These are phyloP conservation scores for Cryptoblepharus egeriae DNA, from an alignment of 2,797 vertebrate genomes.

Conservation along the genomic window DNA sequence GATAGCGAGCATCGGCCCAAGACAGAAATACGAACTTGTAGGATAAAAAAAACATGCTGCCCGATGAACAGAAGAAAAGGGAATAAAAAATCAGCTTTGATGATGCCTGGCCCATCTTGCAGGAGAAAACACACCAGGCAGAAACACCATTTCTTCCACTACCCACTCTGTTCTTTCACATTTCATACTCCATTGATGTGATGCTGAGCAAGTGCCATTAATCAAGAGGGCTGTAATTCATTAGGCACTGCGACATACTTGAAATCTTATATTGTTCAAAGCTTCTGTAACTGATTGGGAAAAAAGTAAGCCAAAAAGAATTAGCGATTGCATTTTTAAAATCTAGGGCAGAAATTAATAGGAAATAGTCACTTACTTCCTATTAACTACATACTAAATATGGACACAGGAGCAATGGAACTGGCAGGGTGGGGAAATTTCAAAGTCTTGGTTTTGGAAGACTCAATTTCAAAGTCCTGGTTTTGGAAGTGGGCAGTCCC, in stretches of 20 bases:
- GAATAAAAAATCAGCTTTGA: conserved; percentile 35
- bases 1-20: conserved; percentile 24
- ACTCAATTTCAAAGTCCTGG: not conserved
- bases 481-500: accelerated
- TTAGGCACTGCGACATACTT: conserved; percentile 65
- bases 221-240: conserved; percentile 69
- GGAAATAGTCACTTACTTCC: conserved; percentile 49
- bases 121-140: conserved; percentile 45
- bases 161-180: conserved; percentile 37
- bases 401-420: not conserved
- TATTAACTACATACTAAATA: conserved; percentile 44
- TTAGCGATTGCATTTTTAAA: conserved; percentile 53
- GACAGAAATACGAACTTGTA: conserved; percentile 37
- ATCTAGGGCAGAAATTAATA: conserved; percentile 24
- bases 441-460: not conserved
- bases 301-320: conserved; percentile 39
- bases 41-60: conserved; percentile 35
- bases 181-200: conserved; percentile 59
- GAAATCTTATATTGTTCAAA: conserved; percentile 72
- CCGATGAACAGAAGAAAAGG: conserved; percentile 34
- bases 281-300: conserved; percentile 51
- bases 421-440: accelerated
- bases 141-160: conserved; percentile 33
- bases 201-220: conserved; percentile 68
- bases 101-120: conserved; percentile 20